Conservation (phyloP, 2,888 invertebrate genomes). For the Oligia latruncula region DNA sequence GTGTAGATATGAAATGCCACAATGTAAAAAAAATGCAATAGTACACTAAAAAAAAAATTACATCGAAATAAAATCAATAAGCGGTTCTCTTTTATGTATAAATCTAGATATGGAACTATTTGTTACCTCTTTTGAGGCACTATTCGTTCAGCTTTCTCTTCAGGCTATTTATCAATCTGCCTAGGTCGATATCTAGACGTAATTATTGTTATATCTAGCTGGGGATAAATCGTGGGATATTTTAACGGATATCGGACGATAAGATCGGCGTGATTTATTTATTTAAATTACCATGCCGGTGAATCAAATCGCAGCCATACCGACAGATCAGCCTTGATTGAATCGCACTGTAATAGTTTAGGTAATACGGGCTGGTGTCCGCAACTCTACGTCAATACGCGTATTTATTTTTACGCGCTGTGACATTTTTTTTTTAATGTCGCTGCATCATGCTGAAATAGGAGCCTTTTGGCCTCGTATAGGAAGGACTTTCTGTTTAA, state of each 20-base stretch:
- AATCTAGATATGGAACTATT: slow-evolving; percentile 47
- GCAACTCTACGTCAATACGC: no score
- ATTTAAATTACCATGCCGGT: slow-evolving; percentile 25
- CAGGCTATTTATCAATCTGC: slow-evolving; percentile 53
- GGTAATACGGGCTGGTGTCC: no score
- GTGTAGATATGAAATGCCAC: background rate
- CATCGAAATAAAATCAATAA: slow-evolving; percentile 25
- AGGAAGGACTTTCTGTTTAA: no score
- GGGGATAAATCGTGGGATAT: slow-evolving; percentile 42
- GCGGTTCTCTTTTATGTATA: slow-evolving; percentile 25
- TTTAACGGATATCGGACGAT: slow-evolving; percentile 39
- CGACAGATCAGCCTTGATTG: background rate
- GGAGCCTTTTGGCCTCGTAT: no score
- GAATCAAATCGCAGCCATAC: slow-evolving; percentile 3
- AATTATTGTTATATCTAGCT: slow-evolving; percentile 53
- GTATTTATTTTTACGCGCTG: no score
- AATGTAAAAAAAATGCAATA: background rate
- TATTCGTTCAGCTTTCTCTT: slow-evolving; percentile 54
- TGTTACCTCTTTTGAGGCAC: slow-evolving; percentile 35
- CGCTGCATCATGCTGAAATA: no score
- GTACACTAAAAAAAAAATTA: slow-evolving; percentile 1
- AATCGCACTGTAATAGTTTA: background rate
- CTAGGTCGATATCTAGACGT: slow-evolving; percentile 35
- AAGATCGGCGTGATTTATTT: slow-evolving; percentile 44
- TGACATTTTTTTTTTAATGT: no score